Conservation (phyloP, 2,888 invertebrate genomes). For the Thera obeliscata region DNA sequence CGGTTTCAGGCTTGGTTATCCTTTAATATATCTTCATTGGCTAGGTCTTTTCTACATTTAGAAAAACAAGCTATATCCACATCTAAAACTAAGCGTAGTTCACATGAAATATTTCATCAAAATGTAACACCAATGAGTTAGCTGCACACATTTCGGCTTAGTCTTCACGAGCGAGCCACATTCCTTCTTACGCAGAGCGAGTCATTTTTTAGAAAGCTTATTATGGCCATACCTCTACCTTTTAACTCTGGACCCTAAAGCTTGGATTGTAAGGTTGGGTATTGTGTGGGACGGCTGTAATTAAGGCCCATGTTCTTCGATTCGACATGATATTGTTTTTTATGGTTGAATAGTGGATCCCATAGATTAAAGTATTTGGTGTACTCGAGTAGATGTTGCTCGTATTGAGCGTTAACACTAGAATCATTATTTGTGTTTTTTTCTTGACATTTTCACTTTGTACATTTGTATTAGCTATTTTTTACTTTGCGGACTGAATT, state of each 20-base stretch:
- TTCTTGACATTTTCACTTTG: not conserved
- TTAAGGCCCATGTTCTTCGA: conserved; percentile 73
- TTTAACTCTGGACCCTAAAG: conserved; percentile 45
- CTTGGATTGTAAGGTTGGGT: conserved; percentile 37
- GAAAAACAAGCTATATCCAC: not conserved
- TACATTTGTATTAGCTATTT: not conserved
- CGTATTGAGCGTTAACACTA: conserved; percentile 12
- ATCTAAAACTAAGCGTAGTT: conserved; percentile 3
- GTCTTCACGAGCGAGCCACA: conserved; percentile 69
- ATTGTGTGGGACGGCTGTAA: conserved; percentile 60
- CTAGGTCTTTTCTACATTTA: too few relatives aligned
- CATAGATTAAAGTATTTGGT: conserved; percentile 73
- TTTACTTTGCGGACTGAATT: not conserved
- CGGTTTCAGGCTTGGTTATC: too few relatives aligned
- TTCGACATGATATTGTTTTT: conserved; percentile 80
- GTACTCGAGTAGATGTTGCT: conserved; percentile 49
- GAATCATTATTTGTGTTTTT: not conserved
- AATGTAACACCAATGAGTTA: conserved; percentile 51
- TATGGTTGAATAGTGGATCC: conserved; percentile 75
- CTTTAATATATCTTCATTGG: too few relatives aligned
- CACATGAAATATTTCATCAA: conserved; percentile 43
- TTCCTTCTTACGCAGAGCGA: conserved; percentile 71
- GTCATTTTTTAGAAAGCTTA: conserved; percentile 80
- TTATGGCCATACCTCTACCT: conserved; percentile 47
- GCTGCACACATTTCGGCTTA: conserved; percentile 51